These are phyloP conservation scores for Aporophyla nigra DNA, from an alignment of 2,888 invertebrate species.

Conservation along the genomic window DNA sequence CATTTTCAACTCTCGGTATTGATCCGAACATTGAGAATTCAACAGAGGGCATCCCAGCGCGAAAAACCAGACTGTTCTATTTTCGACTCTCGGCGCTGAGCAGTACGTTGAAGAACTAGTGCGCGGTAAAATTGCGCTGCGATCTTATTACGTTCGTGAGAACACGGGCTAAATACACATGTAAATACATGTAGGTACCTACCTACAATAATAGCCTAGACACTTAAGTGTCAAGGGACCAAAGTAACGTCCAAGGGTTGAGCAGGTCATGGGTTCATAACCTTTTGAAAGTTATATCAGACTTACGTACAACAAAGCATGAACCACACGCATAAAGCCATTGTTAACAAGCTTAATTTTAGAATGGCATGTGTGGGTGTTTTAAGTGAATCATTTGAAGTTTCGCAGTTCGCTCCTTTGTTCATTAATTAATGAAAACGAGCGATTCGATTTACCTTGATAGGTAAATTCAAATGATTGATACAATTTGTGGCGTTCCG, in stretches of 20 bases:
- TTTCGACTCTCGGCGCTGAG: no score
- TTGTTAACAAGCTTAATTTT: conserved; percentile 40
- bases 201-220: conserved; percentile 8
- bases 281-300: conserved; percentile 48
- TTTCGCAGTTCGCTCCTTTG: conserved; percentile 43
- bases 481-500: no score
- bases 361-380: conserved; percentile 42
- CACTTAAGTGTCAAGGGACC: conserved; percentile 17
- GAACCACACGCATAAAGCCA: conserved; percentile 24
- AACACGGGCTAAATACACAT: neutral
- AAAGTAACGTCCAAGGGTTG: conserved; percentile 27
- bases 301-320: conserved; percentile 27
- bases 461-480: neutral
- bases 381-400: conserved; percentile 21
- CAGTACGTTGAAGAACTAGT: no score
- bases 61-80: no score
- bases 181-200: neutral
- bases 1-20: no score
- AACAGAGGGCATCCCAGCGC: no score
- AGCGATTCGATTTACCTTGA: conserved; percentile 23
- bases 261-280: conserved; percentile 48
- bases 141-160: no score
- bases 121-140: no score
- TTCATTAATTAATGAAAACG: conserved; percentile 18
- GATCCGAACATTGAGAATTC: no score